Evolutionary conservation across 37 sponge, comb jelly and placozoan species (phyloP), one percentile per base, ranked within the genome.

Genomic region (Hormiphora californensis): DNA sequence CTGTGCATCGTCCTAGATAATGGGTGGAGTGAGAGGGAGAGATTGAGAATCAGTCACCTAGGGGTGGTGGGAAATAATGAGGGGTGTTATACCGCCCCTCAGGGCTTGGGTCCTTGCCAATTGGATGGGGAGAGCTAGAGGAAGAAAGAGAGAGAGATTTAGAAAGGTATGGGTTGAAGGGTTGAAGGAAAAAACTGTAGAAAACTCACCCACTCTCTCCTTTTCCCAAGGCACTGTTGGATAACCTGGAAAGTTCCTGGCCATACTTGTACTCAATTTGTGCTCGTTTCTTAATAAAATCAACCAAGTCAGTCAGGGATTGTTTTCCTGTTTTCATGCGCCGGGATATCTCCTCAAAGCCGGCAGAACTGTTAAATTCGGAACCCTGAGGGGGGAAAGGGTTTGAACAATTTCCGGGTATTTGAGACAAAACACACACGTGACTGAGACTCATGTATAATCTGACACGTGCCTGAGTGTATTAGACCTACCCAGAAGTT

Each of bases 261-360:
- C 81, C 81, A 73, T 73, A 73, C 43, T 46, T n/a, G 3, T 43
- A 43, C 23, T 73, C 81, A 11, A 73, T 73, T 33, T 73, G 81
- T 7, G 81, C 40, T 40, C 81, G 40, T 73, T 41, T 73, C 27
- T 73, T 73, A n/a, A 73, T 46, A 73, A 73, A 73, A n/a, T 73
- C 81, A 17, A 73, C 43, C 21, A 28, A 73, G 25, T 73, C 81
- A 25, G 81, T 73, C 5, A 73, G 23, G 5, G 81, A 73, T 21
- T 40, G 81, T 41, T 73, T 73, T n/a, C 81, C 44, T 36, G 40
- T 43, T 36, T 73, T 73, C 81, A 73, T 73, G 40, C 43, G 40
- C 44, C 12, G 44, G 1, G 81, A 43, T 7, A 73, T 21, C 4
- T 36, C 17, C 4, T 73, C 81, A 73, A 32, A 73, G 17, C 81